phyloP scores from a whole-genome alignment of 2,113 vertebrate genomes.

The Haemorhous mexicanus region DNA sequence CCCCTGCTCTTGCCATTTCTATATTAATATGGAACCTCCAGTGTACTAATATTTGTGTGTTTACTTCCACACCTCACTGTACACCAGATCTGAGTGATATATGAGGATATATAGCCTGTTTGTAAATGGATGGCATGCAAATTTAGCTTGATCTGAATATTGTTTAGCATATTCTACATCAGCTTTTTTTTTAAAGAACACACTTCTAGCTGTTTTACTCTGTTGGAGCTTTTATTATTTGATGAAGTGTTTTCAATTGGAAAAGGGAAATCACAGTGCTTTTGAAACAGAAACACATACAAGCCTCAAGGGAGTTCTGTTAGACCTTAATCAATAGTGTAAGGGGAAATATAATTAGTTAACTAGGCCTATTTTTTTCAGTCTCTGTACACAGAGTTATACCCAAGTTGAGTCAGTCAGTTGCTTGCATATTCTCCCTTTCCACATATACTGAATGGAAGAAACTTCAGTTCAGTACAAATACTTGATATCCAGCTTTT shows the following conservation, averaged over 20 bases:
- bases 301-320: neutral
- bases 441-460: neutral
- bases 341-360: neutral
- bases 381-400: neutral
- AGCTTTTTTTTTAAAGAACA: neutral
- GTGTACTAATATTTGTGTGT: neutral
- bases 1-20: neutral
- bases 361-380: neutral
- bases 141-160: neutral
- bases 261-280: neutral
- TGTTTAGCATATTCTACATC: neutral
- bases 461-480: neutral
- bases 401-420: neutral
- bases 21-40: neutral
- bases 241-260: neutral
- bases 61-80: neutral
- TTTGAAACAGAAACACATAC: neutral
- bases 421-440: neutral
- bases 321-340: neutral
- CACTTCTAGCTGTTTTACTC: neutral
- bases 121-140: neutral
- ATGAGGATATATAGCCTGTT: neutral
- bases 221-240: neutral
- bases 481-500: neutral
- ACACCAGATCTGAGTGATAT: neutral